Evolutionary conservation across 2,888 invertebrate genomes (phyloP).

Genomic region (Netelia fuscicornis): DNA sequence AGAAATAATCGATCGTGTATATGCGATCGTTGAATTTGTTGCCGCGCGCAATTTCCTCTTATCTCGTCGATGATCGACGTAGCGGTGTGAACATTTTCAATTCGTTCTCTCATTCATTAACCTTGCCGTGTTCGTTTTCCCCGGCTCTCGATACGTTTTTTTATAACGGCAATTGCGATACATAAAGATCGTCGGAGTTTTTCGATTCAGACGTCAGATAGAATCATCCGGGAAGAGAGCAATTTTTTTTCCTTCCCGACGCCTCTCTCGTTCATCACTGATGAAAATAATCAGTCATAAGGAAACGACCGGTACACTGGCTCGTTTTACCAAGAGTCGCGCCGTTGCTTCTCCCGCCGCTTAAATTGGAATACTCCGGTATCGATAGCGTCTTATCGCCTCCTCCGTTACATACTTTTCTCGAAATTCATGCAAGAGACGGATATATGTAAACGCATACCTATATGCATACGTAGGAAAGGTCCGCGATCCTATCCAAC

Average conservation of each 20-base stretch:
- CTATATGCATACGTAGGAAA: neutral
- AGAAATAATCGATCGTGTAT: conserved; percentile 52
- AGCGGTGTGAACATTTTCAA: conserved; percentile 48
- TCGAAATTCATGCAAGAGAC: conserved; percentile 17
- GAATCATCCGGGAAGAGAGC: conserved; percentile 7
- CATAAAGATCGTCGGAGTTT: neutral
- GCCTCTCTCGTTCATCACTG: conserved; percentile 71
- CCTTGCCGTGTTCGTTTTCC: neutral
- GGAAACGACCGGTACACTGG: conserved; percentile 64
- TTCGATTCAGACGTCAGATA: conserved; percentile 55
- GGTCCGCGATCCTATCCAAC: conserved; percentile 36
- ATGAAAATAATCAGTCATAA: conserved; percentile 79
- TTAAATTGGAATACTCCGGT: conserved; percentile 51
- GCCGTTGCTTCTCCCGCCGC: neutral
- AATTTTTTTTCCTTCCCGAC: conserved; percentile 9
- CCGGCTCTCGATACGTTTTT: conserved; percentile 12
- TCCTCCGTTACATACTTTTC: conserved; percentile 23
- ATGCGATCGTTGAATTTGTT: conserved; percentile 29
- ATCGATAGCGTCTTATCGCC: conserved; percentile 44
- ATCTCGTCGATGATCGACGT: conserved; percentile 23
- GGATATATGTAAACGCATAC: neutral
- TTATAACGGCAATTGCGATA: conserved; percentile 4
- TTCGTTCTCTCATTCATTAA: neutral
- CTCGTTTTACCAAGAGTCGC: conserved; percentile 48
- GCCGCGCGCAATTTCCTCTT: conserved; percentile 17